Evolutionary conservation across 1,140 invertebrate genomes (phyloP).

Genomic region (Globodera ellingtonae): DNA sequence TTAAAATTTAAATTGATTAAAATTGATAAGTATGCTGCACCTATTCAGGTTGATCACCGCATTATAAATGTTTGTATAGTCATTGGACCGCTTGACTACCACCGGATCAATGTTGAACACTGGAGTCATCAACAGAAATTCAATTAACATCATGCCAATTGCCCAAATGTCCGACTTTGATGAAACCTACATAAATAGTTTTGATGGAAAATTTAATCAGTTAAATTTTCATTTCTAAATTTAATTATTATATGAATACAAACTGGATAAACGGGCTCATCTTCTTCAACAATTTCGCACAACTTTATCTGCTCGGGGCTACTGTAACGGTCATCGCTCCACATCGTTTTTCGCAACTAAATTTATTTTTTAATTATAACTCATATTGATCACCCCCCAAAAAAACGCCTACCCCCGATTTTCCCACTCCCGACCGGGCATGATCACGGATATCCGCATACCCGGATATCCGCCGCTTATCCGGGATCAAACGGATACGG

Average conservation of each 20-base stretch:
- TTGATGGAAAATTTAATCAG: no score
- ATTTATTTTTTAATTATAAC: background rate
- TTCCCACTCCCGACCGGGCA: no score
- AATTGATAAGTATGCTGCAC: background rate
- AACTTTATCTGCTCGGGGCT: background rate
- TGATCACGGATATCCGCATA: no score
- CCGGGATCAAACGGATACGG: no score
- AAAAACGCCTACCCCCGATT: no score
- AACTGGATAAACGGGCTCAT: background rate
- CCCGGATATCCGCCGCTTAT: no score
- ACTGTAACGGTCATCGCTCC: background rate
- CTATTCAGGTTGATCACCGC: background rate
- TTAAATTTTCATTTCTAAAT: background rate
- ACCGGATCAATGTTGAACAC: background rate
- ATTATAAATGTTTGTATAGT: background rate
- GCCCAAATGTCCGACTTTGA: background rate
- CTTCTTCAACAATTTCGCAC: background rate
- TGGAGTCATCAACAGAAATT: background rate
- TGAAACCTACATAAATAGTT: background rate
- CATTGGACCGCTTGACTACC: background rate
- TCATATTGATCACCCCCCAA: no score
- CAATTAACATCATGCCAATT: background rate
- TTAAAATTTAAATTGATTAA: background rate
- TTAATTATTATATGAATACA: background rate
- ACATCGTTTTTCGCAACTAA: background rate